Evolutionary conservation across 2,113 vertebrate genomes (phyloP).

Genomic region (Synchiropus splendidus): DNA sequence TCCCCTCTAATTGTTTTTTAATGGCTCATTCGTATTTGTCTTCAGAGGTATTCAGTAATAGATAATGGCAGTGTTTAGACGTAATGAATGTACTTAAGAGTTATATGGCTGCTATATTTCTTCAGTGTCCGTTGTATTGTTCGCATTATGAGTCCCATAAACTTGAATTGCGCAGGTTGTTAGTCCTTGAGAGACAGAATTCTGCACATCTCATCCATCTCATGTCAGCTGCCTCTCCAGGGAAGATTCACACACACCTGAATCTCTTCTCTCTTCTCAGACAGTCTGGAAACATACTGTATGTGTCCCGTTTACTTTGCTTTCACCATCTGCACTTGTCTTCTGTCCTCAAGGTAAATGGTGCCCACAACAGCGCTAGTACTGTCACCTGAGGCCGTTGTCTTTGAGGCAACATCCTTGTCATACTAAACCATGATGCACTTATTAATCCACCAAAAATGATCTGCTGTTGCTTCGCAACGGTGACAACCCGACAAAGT

Average conservation of each 20-base stretch:
- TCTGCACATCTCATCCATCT: not conserved
- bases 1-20: too few species aligned
- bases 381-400: conserved; percentile 16
- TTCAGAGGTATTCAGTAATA: too few species aligned
- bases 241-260: conserved; percentile 11
- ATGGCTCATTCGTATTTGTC: too few species aligned
- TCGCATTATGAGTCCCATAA: too few species aligned
- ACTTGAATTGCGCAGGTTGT: not conserved
- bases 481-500: too few species aligned
- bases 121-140: too few species aligned
- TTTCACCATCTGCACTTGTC: conserved; percentile 2
- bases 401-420: conserved; percentile 9
- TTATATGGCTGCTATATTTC: too few species aligned
- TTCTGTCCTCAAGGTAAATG: conserved; percentile 21
- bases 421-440: conserved; percentile 21
- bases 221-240: conserved; percentile 6
- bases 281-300: conserved; percentile 14
- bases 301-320: conserved; percentile 2
- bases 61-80: too few species aligned
- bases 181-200: not conserved
- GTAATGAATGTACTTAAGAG: too few species aligned
- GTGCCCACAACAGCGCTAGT: conserved; percentile 9
- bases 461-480: conserved; percentile 10
- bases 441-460: conserved; percentile 28
- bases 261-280: conserved; percentile 23